These are phyloP conservation scores for Dendrophyllia cribrosa DNA, from an alignment of 64 coral and sea anemone species.

Conservation along the genomic window DNA sequence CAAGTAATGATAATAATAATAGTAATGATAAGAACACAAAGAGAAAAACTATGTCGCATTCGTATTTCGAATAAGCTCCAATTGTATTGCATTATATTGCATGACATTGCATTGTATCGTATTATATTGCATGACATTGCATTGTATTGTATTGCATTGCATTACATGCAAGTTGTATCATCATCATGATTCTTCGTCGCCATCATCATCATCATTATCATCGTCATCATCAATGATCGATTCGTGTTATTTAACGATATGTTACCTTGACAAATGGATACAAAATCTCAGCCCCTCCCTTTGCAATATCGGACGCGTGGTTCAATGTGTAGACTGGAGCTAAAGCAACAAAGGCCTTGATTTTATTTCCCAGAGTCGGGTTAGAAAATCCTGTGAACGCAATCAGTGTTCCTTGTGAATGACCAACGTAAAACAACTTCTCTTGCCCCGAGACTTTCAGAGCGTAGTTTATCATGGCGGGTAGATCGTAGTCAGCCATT, in stretches of 20 bases:
- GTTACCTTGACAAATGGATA: constrained; percentile 59
- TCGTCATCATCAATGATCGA: background rate
- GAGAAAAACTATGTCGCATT: too few relatives aligned
- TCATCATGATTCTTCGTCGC: too few relatives aligned
- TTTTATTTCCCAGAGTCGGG: constrained; percentile 51
- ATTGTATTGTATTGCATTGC: too few relatives aligned
- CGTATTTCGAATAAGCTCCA: too few relatives aligned
- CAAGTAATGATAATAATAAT: too few relatives aligned
- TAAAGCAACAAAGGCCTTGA: constrained; percentile 80
- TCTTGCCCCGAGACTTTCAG: constrained; percentile 69
- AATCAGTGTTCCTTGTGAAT: constrained; percentile 89
- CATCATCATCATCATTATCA: too few relatives aligned
- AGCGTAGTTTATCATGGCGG: constrained; percentile 86
- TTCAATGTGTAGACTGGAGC: constrained; percentile 82
- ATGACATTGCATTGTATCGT: too few relatives aligned
- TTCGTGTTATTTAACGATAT: background rate
- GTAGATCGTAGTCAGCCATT: constrained; percentile 69
- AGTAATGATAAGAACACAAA: too few relatives aligned
- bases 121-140: too few relatives aligned
- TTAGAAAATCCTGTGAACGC: constrained; percentile 79
- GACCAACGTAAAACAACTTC: constrained; percentile 79
- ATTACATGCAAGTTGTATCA: too few relatives aligned
- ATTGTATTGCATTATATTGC: too few relatives aligned
- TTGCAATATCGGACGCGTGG: constrained; percentile 37
- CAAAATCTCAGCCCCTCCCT: constrained; percentile 37